Evolutionary conservation across 53 echinoderm and acorn worm species (phyloP).

Genomic region (Holothuria scabra): DNA sequence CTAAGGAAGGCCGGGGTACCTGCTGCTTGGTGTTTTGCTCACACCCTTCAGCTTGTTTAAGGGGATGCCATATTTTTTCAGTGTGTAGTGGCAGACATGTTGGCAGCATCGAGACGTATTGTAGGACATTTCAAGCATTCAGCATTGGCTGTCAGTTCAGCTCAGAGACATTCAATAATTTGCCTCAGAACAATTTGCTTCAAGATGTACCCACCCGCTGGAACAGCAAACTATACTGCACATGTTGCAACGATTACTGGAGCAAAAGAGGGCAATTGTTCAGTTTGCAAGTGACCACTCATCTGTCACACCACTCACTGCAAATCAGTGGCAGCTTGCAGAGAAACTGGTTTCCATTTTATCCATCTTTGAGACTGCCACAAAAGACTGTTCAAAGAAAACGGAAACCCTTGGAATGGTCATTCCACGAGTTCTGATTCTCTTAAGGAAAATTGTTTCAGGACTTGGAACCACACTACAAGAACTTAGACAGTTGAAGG

Average conservation of each 20-base stretch:
- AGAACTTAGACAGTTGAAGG: background rate
- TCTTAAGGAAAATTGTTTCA: constrained; percentile 8
- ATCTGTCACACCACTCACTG: constrained; percentile 23
- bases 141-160: constrained; percentile 21
- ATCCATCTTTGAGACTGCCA: constrained; percentile 25
- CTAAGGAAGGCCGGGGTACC: constrained; percentile 10
- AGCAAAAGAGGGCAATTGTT: constrained; percentile 45
- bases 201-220: constrained; percentile 43
- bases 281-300: constrained; percentile 44
- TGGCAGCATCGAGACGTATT: constrained; percentile 18
- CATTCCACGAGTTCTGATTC: constrained; percentile 18
- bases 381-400: constrained; percentile 37
- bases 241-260: constrained; percentile 34
- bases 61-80: constrained; percentile 14
- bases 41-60: constrained; percentile 26
- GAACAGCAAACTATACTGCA: constrained; percentile 28
- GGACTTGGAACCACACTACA: constrained; percentile 6
- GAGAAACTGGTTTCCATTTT: constrained; percentile 17
- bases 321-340: constrained; percentile 36
- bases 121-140: constrained; percentile 43
- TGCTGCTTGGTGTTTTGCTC: constrained; percentile 26
- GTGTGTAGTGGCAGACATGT: constrained; percentile 31
- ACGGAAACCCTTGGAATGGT: constrained; percentile 15
- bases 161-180: constrained; percentile 31
- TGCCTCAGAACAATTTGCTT: constrained; percentile 36